Evolutionary conservation across 2,113 vertebrate species (phyloP), one percentile per base, ranked within the genome.

Genomic region (Pycnonotus jocosus): DNA sequence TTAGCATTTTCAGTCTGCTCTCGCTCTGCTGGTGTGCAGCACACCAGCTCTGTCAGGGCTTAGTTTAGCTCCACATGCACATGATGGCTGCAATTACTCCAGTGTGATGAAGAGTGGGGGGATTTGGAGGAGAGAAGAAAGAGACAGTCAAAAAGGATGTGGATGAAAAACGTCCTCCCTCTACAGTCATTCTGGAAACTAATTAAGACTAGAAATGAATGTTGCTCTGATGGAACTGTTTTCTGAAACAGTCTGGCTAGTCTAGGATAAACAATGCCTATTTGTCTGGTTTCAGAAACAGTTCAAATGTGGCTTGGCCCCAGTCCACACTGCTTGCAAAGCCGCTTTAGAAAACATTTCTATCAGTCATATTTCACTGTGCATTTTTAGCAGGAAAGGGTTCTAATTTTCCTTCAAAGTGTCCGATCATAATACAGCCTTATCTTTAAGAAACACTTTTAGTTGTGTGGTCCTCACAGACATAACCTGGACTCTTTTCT

Each of bases 201-300:
- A 87, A 86, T 95, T 91, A 94, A 73, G 68, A 78, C 50, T 70
- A 51, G 72, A 88, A 94, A 68, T 64, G 44, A 86, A 76, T 24
- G 61, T 69, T 79, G 88, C 81, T 81, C 65, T 91, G 81, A 89
- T 25, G 1, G 77, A 90, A 77, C 71, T 83, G 44, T 64, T 84
- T 76, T 89, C 73, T 91, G 81, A 87, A 95, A 89, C 45, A 81
- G 65, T 79, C 87, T 87, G 91, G 86, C 83, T 74, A 64, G 86
- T 79, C 92, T 91, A 86, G 80, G 72, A 92, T 91, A 95, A 96
- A 94, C 93, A 96, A 93, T 57, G 77, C 40, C 57, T 74, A 56
- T 95, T 89, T 92, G 91, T 93, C 86, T 94, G 80, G 58, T 84
- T 92, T 84, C 89, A 95, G 91, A 81, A 92, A 72, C 25, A 92